phyloP scores from a whole-genome alignment of 2,113 vertebrate genomes.

The Arenaria interpres region DNA sequence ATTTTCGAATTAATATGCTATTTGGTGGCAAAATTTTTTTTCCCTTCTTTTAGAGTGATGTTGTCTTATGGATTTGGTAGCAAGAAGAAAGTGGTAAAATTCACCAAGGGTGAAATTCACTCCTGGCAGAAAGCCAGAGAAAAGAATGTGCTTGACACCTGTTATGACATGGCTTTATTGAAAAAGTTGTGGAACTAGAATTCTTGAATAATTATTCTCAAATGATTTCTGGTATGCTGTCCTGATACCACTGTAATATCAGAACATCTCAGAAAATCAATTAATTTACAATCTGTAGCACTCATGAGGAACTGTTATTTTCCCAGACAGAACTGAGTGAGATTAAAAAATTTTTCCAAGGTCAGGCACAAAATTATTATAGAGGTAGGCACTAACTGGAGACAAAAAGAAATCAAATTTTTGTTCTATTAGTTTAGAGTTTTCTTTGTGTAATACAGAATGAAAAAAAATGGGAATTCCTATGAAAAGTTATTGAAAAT shows the following conservation, averaged over 20 bases:
- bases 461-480: background rate
- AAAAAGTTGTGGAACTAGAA: background rate
- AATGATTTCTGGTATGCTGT: constrained; percentile 8
- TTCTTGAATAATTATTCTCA: constrained; percentile 29
- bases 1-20: background rate
- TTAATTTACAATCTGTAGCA: constrained; percentile 27
- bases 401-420: background rate
- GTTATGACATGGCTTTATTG: background rate
- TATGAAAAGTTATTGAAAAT: background rate
- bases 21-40: background rate
- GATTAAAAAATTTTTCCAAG: constrained; percentile 49
- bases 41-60: background rate
- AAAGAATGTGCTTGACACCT: background rate
- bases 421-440: background rate
- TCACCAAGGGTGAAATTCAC: background rate
- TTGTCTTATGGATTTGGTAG: background rate
- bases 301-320: background rate
- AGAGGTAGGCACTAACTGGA: background rate
- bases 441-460: background rate
- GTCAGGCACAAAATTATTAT: background rate
- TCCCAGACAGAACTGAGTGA: constrained; percentile 2
- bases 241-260: background rate
- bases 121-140: background rate
- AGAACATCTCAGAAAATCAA: constrained; percentile 19
- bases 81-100: background rate